A percentile compares a stretch with the other conserved stretches of the same genome.
phyloP scores from a whole-genome alignment of 2,888 invertebrate species.

The Siphonodentalium dalli region DNA sequence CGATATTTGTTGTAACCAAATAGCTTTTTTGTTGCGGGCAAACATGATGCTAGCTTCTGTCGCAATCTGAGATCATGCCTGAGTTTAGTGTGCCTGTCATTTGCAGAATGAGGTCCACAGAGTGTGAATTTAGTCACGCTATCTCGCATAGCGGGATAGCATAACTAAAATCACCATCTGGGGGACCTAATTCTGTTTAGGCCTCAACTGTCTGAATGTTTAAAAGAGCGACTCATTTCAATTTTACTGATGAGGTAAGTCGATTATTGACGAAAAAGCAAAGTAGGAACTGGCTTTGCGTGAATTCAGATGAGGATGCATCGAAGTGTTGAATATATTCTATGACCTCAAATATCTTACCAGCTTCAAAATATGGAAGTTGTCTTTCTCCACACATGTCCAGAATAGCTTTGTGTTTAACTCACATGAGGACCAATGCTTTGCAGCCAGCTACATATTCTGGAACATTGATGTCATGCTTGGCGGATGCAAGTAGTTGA shows the following conservation, averaged over 20 bases:
- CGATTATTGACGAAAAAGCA: slow-evolving; percentile 8
- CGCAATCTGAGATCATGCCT: slow-evolving; percentile 7
- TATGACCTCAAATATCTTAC: slow-evolving; percentile 6
- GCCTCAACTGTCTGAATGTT: slow-evolving; percentile 3
- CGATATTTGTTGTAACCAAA: slow-evolving; percentile 15
- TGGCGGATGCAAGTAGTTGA: slow-evolving; percentile 12
- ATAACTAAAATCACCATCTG: too few relatives aligned
- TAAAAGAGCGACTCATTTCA: slow-evolving; percentile 5
- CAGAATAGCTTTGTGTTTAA: slow-evolving; percentile 17
- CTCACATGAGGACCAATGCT: slow-evolving; percentile 9
- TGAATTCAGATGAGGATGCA: not conserved
- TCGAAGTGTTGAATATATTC: slow-evolving; percentile 7
- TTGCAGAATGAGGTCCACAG: too few relatives aligned
- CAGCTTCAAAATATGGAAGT: slow-evolving; percentile 11
- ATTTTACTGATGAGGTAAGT: slow-evolving; percentile 1
- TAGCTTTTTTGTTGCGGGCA: slow-evolving; percentile 20
- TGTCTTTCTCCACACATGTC: slow-evolving; percentile 6
- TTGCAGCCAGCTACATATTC: slow-evolving; percentile 16
- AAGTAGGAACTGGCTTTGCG: slow-evolving; percentile 4
- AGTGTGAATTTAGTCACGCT: too few relatives aligned
- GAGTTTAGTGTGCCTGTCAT: too few relatives aligned
- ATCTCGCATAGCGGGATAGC: too few relatives aligned
- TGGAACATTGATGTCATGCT: not conserved
- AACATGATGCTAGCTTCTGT: slow-evolving; percentile 14
- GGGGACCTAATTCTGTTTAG: too few relatives aligned